These are phyloP conservation scores for Parazoanthus atlanticus DNA, from an alignment of 92 coral and sea anemone genomes.

Conservation along the genomic window DNA sequence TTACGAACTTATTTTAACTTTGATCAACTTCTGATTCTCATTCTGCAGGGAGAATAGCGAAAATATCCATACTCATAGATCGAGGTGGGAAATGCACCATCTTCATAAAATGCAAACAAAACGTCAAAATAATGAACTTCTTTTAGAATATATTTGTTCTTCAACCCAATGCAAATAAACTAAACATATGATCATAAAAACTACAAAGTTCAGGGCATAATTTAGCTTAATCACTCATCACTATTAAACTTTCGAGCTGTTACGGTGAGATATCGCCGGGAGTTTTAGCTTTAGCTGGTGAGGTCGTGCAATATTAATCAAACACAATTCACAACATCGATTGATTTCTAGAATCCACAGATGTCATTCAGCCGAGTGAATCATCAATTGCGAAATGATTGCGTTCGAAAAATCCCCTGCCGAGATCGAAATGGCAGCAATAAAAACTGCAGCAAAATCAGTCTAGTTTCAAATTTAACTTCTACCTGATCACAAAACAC, in stretches of 20 bases:
- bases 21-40: too few relatives aligned
- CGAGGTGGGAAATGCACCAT: background rate
- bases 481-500: background rate
- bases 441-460: background rate
- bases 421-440: background rate
- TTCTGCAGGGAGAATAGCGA: background rate
- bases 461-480: background rate
- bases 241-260: too few relatives aligned
- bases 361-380: background rate
- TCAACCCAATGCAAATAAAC: background rate
- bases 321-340: background rate
- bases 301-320: conserved; percentile 3
- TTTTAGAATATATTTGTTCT: background rate
- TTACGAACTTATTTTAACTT: too few relatives aligned
- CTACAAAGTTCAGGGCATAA: too few relatives aligned
- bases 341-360: background rate
- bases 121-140: conserved; percentile 13
- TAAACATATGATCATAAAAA: too few relatives aligned
- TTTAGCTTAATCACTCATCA: background rate
- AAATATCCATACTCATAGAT: too few relatives aligned
- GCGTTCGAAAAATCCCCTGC: background rate
- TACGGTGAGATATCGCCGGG: background rate
- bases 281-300: background rate
- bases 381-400: background rate
- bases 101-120: conserved; percentile 22